Base-by-base conservation (phyloP, 2,113 vertebrate genomes). In the Mastomys coucha region DNA sequence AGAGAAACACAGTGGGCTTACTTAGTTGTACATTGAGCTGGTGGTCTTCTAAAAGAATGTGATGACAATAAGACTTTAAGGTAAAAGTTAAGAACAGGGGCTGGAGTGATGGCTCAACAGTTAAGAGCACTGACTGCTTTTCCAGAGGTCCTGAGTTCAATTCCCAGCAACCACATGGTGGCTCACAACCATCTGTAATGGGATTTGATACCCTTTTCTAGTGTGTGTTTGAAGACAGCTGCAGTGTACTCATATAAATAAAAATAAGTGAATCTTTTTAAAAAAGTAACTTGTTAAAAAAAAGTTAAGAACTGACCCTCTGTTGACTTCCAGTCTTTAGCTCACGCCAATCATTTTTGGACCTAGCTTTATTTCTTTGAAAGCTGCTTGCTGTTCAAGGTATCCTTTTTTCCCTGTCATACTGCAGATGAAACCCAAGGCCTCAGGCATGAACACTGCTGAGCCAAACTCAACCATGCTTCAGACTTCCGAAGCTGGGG, bases 21-120 rank as follows among this genome's bases (percentile, higher is more conserved):
- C 97, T 97, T 98, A 98, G 97, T 3, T 97, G 91, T 77, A 39
- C 80, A 49, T 24, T 53, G 22, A 86, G 51, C 69, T 56, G 45
- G 96, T 89, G 92, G 92, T 97, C 95, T 98, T 92, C 96, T 97
- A 97, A 88, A 94, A 96, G 96, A 96, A 49, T 78, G 53, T 69
- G 67, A 89, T 89, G 69, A 89, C 87, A 72, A 31, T 70, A 95
- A 87, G 89, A 96, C 97, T 95, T 80, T 97, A 94, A 96, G 96
- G 89, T 82, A 92, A 91, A 96, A 58, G 87, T 97, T 97, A 87
- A 91, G 95, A 96, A 97, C 70, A 90, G 58, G 56, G 56, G 16
- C 56, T 58, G 56, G 14, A 58, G 56, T 17, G 56, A 17, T 58
- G 56, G 56, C 56, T 16, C 56, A 58, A 16, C 56, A 4, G 56